Base-by-base conservation (phyloP, 1,140 invertebrate genomes). In the Ips nitidus region DNA sequence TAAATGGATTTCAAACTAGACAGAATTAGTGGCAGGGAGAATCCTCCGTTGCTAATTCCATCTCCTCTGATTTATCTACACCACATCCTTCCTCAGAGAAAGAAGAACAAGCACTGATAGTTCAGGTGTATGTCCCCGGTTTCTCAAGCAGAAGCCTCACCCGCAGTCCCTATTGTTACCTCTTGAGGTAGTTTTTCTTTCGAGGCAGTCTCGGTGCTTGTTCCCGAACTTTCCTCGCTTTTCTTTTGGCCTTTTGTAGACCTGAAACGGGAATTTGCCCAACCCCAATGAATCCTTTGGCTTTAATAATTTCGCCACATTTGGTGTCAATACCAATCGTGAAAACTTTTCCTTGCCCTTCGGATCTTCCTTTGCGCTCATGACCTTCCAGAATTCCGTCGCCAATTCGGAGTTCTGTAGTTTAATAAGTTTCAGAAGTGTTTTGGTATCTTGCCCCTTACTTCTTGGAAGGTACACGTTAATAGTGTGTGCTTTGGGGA, bases 221-320 rank as follows among this genome's bases (percentile, higher is more conserved):
- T 47, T 5, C 5, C 5, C n/a, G 45, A n/a, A 47, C n/a, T n/a
- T 1, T 47, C 5, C 5, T 47, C 45, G 5, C 45, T 47, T 47
- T 47, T 47, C 45, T 47, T 47, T 47, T 47, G 45, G 5, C 1
- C n/a, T n/a, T n/a, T 47, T 47, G 1, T 5, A 6, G 5, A 6
- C n/a, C n/a, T 47, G 45, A 47, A n/a, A n/a, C 45, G n/a, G 45
- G 45, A n/a, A 47, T n/a, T 47, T 47, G 45, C 45, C 45, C 45
- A 47, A 47, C 1, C 45, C 45, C 1, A 47, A n/a, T 47, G 45
- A 1, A 47, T 47, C 45, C n/a, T n/a, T 47, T 47, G 5, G 45
- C 45, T n/a, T 47, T 47, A 47, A 47, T 47, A n/a, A 1, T 47
- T n/a, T 47, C 45, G 5, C 5, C 45, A 47, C 5, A 47, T n/a